Evolutionary conservation across 2,888 invertebrate species (phyloP), one percentile per base, ranked within the genome.

Genomic region (Tetramorium bicarinatum): DNA sequence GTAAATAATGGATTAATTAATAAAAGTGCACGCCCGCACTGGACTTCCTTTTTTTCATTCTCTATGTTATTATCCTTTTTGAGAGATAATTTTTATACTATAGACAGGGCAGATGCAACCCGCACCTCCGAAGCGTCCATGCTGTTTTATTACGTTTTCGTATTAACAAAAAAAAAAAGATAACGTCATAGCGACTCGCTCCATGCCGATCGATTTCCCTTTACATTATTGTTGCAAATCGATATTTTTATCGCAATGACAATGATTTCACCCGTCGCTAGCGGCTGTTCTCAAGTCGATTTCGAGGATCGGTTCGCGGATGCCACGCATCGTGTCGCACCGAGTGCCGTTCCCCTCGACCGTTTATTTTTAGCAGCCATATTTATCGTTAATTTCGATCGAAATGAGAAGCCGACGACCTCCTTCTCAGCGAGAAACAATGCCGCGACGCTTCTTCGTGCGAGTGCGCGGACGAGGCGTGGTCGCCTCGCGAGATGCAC

Each of bases 101-200:
- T 8, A 92, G 90, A 90, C 89, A 87, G 52, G n/a, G 18, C 74
- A 74, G 61, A 44, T 34, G 74, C 74, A 29, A 29, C 61, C 54
- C 71, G 52, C n/a, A 69, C 34, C 21, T 52, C n/a, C 38, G 21
- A 38, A 15, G 15, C 29, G 21, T 21, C 34, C 15, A 34, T 21
- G 11, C 21, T 7, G 15, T 71, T 38, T 21, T 71, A 21, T 3
- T 25, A 25, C 34, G 13, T 44, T 25, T 61, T 61, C 25, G 3
- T 25, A 11, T 41, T 25, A 29, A 2, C 29, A 8, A 29, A 41
- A 44, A 29, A 59, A 41, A 52, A 1, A 52, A 52, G 13, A n/a
- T 6, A 47, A 47, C n/a, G 8, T 3, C 3, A 9, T 13, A 29
- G 21, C 44, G 66, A 0, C n/a, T 25, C n/a, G 13, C 41, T 7